A percentile compares a stretch with the other conserved stretches of the same genome.
These are phyloP conservation scores for Sicus ferrugineus DNA, from an alignment of 2,888 invertebrate species.

Conservation along the genomic window DNA sequence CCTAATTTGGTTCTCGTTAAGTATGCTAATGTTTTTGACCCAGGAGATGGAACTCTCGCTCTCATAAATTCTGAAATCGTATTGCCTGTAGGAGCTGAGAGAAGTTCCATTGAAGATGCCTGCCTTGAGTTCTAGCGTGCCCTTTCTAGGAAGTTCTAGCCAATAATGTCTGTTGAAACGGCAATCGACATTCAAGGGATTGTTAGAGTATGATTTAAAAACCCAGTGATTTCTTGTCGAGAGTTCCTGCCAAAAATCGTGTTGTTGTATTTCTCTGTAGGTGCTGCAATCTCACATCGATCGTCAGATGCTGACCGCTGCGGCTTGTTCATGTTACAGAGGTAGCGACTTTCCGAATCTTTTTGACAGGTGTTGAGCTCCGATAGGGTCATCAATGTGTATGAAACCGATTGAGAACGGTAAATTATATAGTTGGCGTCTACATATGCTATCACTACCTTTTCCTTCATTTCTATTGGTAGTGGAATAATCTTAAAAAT, in stretches of 20 bases:
- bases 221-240: slow-evolving; percentile 6
- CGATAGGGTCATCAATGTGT: not conserved
- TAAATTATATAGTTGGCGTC: not conserved
- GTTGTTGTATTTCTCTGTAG: not conserved
- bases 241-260: not conserved
- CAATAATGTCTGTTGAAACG: not conserved
- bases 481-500: not conserved
- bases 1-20: no score
- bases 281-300: not conserved
- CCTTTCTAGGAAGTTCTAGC: not conserved
- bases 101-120: no score
- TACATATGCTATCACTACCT: not conserved
- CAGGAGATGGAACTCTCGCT: no score
- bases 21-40: no score
- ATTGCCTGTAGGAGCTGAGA: no score
- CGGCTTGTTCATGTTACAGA: not conserved
- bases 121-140: no score
- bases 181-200: not conserved
- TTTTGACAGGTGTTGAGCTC: not conserved
- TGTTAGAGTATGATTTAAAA: not conserved
- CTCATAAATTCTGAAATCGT: no score
- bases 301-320: not conserved
- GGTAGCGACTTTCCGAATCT: not conserved
- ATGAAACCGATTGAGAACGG: not conserved
- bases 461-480: no score